Base-by-base conservation (phyloP, 2,888 invertebrate species). In the Eugnorisma glareosa region DNA sequence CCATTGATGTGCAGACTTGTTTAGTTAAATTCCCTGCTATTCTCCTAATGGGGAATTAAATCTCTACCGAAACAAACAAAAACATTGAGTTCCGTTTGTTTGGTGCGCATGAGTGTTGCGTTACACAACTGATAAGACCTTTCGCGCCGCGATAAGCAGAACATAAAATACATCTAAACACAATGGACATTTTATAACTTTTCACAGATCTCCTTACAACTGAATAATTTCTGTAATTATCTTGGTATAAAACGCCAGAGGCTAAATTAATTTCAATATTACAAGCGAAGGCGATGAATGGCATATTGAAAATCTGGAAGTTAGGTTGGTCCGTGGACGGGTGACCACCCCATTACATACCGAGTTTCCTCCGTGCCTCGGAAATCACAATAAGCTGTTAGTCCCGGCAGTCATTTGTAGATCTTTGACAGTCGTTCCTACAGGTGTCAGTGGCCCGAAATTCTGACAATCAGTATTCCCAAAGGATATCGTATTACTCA, bases 61-160 rank as follows among this genome's bases (percentile, higher is more conserved):
- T 24, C 15, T n/a, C 15, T 21, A n/a, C 15, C 24, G 43, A 51
- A 2, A 24, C 40, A 68, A 59, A 57, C 59, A 82, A 45, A 10
- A 35, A 51, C 43, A 59, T 54, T 48, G 37, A 59, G 73, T 70
- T n/a, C 15, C 28, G n/a, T 45, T n/a, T 31, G 81, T 72, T 51
- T 59, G 63, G 45, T 15, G 24, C 43, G 21, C 31, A 45, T 15
- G 45, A 28, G 75, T 70, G 51, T 57, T 37, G 71, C 40, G 15
- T 71, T 73, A 21, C 67, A 45, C 79, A 63, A 68, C 73, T 75
- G 84, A 84, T 84, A 84, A 79, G 67, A 61, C 6, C 66, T 75
- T 61, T 73, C 73, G 51, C 45, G 57, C 40, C 7, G 75, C 73
- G 79, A 86, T 86, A 84, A 86, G 73, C 67, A 40, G 51, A 61